Evolutionary conservation across 2,888 invertebrate species (phyloP), one percentile per base, ranked within the genome.

Genomic region (Aromia moschata): DNA sequence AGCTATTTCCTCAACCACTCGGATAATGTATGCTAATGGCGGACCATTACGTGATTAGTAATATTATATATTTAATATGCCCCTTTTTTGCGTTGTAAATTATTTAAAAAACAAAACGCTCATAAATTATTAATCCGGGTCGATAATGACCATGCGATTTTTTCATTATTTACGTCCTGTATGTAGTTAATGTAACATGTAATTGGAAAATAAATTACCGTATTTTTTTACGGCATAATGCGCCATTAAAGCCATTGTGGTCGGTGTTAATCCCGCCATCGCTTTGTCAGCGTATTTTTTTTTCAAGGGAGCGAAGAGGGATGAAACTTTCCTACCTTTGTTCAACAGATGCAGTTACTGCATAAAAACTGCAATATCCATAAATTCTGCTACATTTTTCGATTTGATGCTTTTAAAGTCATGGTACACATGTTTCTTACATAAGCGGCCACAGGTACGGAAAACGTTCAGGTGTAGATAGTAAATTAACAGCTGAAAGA

Each of bases 11-110:
- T 16, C 49, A 44, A 58, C 63, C 58, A 56, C 57, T 52, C 43
- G 47, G 37, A 49, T 62, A 62, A 62, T 59, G 56, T 59, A 62
- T 62, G 62, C 59, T 59, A 62, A 62, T 62, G 51, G 41, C 40
- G 46, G 44, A 20, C 47, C 44, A 59, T 60, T 60, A 60, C 54
- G 51, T 60, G 57, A 57, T 60, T 60, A 60, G 57, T 43, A 45
- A 51, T 51, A 51, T 56, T 60, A 56, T 60, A 55, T 45, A 45
- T 60, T 60, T 54, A 54, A 54, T 45, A 41, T 33, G 37, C 16
- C 18, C 37, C 37, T 44, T 54, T 43, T 54, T 46, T 46, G 31
- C 37, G 46, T 56, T 38, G 40, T 56, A 40, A 37, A 40, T 47
- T 46, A 45, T 56, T 38, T 56, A 46, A 54, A 54, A 54, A 44